Evolutionary conservation across 2,888 invertebrate genomes (phyloP), one percentile per base, ranked within the genome.

Genomic region (Helleia helle): DNA sequence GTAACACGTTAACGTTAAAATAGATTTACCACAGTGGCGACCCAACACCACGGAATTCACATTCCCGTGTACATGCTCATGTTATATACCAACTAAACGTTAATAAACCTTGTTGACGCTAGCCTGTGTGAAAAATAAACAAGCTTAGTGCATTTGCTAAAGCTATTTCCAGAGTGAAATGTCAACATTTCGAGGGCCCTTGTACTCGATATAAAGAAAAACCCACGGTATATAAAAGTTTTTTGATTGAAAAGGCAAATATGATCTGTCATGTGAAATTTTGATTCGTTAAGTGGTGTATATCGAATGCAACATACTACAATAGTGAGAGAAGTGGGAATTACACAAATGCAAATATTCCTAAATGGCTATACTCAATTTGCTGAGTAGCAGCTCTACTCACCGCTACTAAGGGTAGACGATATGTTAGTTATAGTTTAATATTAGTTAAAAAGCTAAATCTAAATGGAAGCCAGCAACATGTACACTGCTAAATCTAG

Each of bases 81-180:
- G 15, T 15, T 15, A 22, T 22, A 22, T 5, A 22, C 22, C 22
- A 8, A 6, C 22, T 22, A 7, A 22, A 5, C 31, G 42, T 46
- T 44, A 41, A 36, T 47, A 44, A 43, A 64, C 61, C 56, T 54
- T 64, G 70, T 71, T 65, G 67, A 71, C 69, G 61, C 43, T 41
- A 58, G 62, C 59, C 63, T 75, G 74, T 80, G 75, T 76, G 71
- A 74, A 77, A 66, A 71, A 66, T 66, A 75, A 80, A 84, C 71
- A 79, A 55, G 63, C 63, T 68, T 69, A 72, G 69, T 67, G 53
- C 62, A 79, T 79, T 79, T 79, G 77, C 79, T 71, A 75, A 80
- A 77, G 63, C 59, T 75, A 80, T 81, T 77, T 75, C 58, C 55
- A 47, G 53, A 55, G 72, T 70, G 59, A 68, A 69, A 70, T 71